Conservation (phyloP, 2,797 vertebrate genomes). For the Mormyrops attenuatus region DNA sequence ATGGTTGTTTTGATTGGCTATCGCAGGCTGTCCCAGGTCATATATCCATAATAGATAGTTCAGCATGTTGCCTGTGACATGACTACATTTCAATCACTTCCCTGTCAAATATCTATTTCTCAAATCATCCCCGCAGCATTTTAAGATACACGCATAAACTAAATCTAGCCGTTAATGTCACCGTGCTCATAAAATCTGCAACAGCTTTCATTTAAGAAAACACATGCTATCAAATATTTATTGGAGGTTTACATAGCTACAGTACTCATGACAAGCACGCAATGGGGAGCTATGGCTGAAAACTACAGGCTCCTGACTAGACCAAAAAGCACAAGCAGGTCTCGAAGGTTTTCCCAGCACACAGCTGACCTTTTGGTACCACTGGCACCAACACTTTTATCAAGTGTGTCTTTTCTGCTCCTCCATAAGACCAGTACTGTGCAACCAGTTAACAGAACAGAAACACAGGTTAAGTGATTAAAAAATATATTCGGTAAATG, state of each 20-base stretch:
- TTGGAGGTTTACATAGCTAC: neutral
- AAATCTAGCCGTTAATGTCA: neutral
- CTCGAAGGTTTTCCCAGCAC: neutral
- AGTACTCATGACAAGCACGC: neutral
- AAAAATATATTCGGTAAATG: neutral
- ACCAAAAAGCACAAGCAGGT: neutral
- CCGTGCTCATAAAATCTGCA: neutral
- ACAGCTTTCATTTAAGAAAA: conserved; percentile 1
- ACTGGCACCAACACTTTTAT: neutral
- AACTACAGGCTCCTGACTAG: neutral
- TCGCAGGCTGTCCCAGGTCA: neutral
- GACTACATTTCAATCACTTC: neutral
- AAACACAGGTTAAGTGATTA: neutral
- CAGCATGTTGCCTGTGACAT: neutral
- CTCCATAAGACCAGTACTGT: neutral
- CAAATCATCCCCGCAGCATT: neutral
- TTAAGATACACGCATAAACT: neutral
- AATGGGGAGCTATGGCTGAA: conserved; percentile 25
- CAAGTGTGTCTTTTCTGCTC: neutral
- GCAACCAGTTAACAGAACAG: neutral
- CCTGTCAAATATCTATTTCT: conserved; percentile 3
- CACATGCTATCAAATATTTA: conserved; percentile 5
- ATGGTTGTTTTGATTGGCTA: neutral
- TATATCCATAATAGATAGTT: neutral
- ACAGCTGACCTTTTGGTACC: neutral